phyloP scores from a whole-genome alignment of 2,113 vertebrate species.

The Lepus europaeus region DNA sequence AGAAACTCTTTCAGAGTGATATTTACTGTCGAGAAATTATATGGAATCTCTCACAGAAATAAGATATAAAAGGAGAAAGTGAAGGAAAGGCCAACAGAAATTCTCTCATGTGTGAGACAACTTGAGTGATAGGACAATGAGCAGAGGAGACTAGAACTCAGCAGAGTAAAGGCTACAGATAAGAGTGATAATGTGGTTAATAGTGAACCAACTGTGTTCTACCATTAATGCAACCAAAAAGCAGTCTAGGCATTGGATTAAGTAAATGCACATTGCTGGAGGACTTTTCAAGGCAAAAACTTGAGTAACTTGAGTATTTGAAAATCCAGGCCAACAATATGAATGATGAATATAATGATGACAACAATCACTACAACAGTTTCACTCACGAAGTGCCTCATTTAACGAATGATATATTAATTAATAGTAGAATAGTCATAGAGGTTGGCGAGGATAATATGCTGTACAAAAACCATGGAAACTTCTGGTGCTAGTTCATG shows the following conservation, averaged over 20 bases:
- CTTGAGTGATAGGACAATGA: background rate
- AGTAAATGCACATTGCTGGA: background rate
- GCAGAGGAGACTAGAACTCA: background rate
- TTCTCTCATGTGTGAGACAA: background rate
- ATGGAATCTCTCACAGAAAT: background rate
- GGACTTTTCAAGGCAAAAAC: background rate
- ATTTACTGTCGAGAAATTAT: background rate
- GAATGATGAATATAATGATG: background rate
- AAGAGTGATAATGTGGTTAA: background rate
- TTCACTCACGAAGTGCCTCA: background rate
- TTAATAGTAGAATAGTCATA: background rate
- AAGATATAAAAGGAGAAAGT: background rate
- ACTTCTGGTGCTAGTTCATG: background rate
- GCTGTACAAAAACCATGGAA: background rate
- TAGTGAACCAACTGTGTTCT: background rate
- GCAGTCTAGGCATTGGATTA: background rate
- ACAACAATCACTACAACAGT: background rate
- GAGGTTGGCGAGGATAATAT: background rate
- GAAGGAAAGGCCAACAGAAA: background rate
- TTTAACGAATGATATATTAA: background rate
- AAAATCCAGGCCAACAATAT: background rate
- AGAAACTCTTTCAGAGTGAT: background rate
- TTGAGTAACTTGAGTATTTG: background rate
- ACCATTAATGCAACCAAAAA: background rate
- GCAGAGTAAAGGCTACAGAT: background rate